A percentile compares a stretch with the other conserved stretches of the same genome.
Evolutionary conservation across 2,888 invertebrate species (phyloP).

Genomic region (Steromphala cineraria): DNA sequence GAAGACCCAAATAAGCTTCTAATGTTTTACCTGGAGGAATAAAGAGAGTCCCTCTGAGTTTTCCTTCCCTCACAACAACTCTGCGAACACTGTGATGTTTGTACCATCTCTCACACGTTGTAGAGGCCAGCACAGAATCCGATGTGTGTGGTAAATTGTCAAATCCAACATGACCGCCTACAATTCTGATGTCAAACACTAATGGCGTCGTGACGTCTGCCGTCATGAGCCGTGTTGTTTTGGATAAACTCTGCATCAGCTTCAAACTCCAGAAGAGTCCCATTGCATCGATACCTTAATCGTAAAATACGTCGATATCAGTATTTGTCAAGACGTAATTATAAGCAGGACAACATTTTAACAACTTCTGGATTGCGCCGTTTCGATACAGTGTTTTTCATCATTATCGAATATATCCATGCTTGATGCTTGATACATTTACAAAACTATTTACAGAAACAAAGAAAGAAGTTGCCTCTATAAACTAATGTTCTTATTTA

Average conservation of each 20-base stretch:
- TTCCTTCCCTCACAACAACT: background rate
- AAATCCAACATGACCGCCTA: slow-evolving; percentile 27
- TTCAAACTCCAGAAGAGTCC: slow-evolving; percentile 59
- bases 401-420: too few species aligned
- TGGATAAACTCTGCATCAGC: slow-evolving; percentile 28
- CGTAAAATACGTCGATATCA: too few species aligned
- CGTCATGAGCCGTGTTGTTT: slow-evolving; percentile 38
- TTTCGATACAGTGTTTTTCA: too few species aligned
- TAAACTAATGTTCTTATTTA: too few species aligned
- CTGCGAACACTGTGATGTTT: background rate
- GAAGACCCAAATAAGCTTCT: too few species aligned
- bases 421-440: too few species aligned
- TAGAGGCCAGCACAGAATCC: background rate
- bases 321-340: too few species aligned
- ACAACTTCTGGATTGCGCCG: too few species aligned
- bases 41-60: slow-evolving; percentile 7
- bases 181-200: slow-evolving; percentile 33
- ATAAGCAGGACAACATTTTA: too few species aligned
- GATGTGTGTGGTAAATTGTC: background rate
- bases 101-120: background rate
- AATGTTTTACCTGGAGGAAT: background rate
- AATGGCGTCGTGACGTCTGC: slow-evolving; percentile 50
- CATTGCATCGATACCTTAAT: slow-evolving; percentile 59
- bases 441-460: too few species aligned
- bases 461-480: too few species aligned